Evolutionary conservation across 1,140 invertebrate species (phyloP).

Genomic region (Aphaenogaster floridana): DNA sequence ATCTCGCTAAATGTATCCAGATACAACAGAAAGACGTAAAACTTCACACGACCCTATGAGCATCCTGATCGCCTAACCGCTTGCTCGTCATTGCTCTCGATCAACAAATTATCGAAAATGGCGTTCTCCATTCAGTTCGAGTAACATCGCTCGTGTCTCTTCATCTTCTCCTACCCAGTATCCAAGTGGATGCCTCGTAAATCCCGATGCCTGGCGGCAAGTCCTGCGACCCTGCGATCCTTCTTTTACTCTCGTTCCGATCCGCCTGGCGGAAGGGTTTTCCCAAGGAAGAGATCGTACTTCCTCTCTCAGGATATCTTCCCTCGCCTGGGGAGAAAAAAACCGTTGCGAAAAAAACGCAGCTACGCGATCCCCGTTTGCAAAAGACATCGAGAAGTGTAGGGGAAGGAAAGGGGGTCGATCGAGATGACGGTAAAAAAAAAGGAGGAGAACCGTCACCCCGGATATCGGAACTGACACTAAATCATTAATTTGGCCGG

Average conservation of each 20-base stretch:
- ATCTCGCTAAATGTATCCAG: background rate
- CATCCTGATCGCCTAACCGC: background rate
- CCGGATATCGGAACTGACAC: constrained; percentile 83
- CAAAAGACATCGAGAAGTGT: constrained; percentile 49
- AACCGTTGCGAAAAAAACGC: constrained; percentile 66
- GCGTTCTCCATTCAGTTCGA: constrained; percentile 41
- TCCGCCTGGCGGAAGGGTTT: constrained; percentile 53
- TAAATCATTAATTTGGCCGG: constrained; percentile 87
- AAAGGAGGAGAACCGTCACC: constrained; percentile 72
- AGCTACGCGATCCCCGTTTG: constrained; percentile 58
- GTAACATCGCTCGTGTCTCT: constrained; percentile 66
- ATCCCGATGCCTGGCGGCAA: constrained; percentile 68
- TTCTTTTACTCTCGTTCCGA: constrained; percentile 32
- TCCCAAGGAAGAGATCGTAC: constrained; percentile 57
- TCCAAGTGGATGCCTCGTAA: constrained; percentile 70
- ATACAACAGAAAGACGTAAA: constrained; percentile 35
- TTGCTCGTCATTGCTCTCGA: constrained; percentile 30
- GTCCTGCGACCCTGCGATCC: constrained; percentile 60
- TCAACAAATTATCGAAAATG: constrained; percentile 61
- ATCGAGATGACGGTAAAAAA: constrained; percentile 55
- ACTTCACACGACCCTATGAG: constrained; percentile 19
- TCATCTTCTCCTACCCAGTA: constrained; percentile 60
- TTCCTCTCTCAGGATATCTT: constrained; percentile 29
- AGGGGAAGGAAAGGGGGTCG: constrained; percentile 52
- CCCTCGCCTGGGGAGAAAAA: constrained; percentile 14